These are phyloP conservation scores for Psylliodes chrysocephalus DNA, from an alignment of 2,888 invertebrate genomes.

Conservation along the genomic window DNA sequence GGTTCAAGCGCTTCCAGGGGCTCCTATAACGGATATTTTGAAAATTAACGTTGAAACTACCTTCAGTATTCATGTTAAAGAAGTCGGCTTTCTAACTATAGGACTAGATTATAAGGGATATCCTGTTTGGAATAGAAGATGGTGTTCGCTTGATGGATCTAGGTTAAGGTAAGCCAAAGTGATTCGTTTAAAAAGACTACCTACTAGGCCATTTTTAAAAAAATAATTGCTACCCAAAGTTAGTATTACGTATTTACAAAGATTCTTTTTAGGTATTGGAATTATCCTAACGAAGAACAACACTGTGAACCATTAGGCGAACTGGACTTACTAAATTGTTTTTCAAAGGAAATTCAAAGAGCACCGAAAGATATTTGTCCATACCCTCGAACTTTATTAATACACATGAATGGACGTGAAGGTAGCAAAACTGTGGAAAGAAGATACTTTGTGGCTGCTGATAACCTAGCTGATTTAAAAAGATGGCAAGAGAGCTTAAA, in stretches of 20 bases:
- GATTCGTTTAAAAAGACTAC: no score
- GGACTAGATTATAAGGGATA: slow-evolving; percentile 19
- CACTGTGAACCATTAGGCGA: slow-evolving; percentile 22
- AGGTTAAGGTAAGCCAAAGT: background rate
- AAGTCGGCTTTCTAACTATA: slow-evolving; percentile 28
- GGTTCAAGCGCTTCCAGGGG: slow-evolving; percentile 4
- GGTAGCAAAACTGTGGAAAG: background rate
- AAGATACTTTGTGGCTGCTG: slow-evolving; percentile 32
- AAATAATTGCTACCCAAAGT: no score
- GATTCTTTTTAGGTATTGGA: slow-evolving; percentile 35
- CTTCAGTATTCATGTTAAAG: slow-evolving; percentile 14
- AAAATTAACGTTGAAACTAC: slow-evolving; percentile 14
- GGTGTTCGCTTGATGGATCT: slow-evolving; percentile 35
- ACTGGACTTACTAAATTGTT: slow-evolving; percentile 25
- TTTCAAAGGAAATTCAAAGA: slow-evolving; percentile 10
- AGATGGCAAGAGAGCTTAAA: slow-evolving; percentile 31
- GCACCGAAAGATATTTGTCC: slow-evolving; percentile 29
- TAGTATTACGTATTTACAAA: no score
- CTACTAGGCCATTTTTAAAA: no score
- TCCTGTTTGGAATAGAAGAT: slow-evolving; percentile 35
- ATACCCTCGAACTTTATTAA: slow-evolving; percentile 26
- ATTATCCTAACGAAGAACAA: slow-evolving; percentile 30
- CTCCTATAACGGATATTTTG: slow-evolving; percentile 16
- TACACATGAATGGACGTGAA: slow-evolving; percentile 10
- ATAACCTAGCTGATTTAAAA: slow-evolving; percentile 29